Percentiles rank a stretch among this genome's conserved stretches.
These are phyloP conservation scores for Lamellibrachia luymesi DNA, from an alignment of 1,140 invertebrate species.

Conservation along the genomic window DNA sequence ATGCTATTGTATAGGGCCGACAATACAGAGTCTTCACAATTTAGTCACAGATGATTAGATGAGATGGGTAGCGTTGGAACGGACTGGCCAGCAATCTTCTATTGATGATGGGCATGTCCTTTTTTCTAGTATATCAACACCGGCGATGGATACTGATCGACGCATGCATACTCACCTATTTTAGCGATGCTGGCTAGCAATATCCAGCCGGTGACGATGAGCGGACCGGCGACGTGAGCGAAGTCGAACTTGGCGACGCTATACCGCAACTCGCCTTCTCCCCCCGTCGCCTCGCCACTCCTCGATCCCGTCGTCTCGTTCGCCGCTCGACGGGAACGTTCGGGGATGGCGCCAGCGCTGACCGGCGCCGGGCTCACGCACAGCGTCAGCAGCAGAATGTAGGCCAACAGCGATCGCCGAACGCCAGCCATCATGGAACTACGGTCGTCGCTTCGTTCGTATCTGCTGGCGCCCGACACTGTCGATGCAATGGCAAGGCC, in stretches of 20 bases:
- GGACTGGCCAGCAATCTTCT: not conserved
- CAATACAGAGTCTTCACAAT: not conserved
- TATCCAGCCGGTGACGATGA: conserved; percentile 19
- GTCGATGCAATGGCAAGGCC: not conserved
- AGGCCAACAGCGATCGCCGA: not conserved
- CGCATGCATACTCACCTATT: conserved; percentile 12
- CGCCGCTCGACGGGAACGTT: not conserved
- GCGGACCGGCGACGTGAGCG: conserved; percentile 9
- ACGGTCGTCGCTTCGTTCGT: not conserved
- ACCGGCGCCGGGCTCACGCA: not conserved
- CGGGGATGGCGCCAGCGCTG: not conserved
- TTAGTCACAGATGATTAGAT: not conserved
- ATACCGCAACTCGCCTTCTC: conserved; percentile 7
- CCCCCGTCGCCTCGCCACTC: not conserved
- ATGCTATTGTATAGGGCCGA: too few relatives aligned
- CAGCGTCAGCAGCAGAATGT: not conserved
- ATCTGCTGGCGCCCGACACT: not conserved
- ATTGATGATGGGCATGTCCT: not conserved
- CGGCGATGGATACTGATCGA: not conserved
- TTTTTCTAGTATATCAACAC: not conserved
- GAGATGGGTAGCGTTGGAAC: not conserved
- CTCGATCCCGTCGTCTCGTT: not conserved
- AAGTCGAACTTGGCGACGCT: conserved; percentile 20
- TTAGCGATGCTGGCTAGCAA: conserved; percentile 17
- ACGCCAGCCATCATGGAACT: not conserved